Evolutionary conservation across 1,140 invertebrate genomes (phyloP).

Genomic region (Hyles euphorbiae): DNA sequence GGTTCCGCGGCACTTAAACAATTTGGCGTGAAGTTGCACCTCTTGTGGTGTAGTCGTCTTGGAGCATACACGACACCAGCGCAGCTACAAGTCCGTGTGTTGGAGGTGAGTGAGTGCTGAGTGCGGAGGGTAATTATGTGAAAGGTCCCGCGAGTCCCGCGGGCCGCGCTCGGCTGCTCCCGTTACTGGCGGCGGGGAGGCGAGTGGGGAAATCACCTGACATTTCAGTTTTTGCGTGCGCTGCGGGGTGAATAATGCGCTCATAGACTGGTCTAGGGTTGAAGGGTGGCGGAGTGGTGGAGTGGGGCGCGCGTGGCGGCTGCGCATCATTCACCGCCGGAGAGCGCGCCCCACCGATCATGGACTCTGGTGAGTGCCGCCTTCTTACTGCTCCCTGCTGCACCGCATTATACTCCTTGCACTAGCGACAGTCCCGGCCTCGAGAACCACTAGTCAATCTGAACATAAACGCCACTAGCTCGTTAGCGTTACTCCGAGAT

Average conservation of each 20-base stretch:
- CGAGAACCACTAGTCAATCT: no score
- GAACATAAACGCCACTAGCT: neutral
- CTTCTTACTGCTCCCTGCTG: neutral
- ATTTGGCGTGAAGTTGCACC: no score
- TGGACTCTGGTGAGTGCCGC: constrained; percentile 42
- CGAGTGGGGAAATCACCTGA: constrained; percentile 18
- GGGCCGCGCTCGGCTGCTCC: constrained; percentile 14
- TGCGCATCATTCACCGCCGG: constrained; percentile 22
- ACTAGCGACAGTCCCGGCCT: no score
- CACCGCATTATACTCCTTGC: no score
- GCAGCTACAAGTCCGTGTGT: no score
- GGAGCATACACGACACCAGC: no score
- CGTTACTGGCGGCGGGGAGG: constrained; percentile 12
- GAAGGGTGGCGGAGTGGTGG: constrained; percentile 20
- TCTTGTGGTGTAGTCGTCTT: no score
- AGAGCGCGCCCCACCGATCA: constrained; percentile 19
- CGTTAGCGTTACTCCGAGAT: neutral
- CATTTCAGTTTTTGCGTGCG: constrained; percentile 29
- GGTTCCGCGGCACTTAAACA: no score
- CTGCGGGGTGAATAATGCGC: constrained; percentile 13
- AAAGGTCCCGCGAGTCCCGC: constrained; percentile 11
- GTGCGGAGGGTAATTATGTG: no score
- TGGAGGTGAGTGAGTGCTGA: no score
- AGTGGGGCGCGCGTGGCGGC: constrained; percentile 19
- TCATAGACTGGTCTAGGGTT: constrained; percentile 10